Conservation (phyloP, 2,797 vertebrate species). For the Sitta carolinensis region DNA sequence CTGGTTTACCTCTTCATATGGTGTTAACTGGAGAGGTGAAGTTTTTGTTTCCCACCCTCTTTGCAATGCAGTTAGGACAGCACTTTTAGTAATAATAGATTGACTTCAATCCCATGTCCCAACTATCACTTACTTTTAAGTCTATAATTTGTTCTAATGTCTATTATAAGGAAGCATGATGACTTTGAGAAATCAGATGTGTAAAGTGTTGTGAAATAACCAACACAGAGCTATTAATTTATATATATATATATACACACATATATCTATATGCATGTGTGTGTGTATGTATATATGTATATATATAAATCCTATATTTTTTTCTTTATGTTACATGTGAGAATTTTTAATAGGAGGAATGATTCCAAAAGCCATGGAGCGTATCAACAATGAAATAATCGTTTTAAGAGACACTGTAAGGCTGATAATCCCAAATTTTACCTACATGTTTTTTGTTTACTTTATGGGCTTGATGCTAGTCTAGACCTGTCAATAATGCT, state of each 20-base stretch:
- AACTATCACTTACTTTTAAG: neutral
- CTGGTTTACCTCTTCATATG: neutral
- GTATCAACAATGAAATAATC: neutral
- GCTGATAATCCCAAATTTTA: constrained; percentile 6
- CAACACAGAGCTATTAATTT: neutral
- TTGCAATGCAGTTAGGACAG: neutral
- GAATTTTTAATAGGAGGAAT: constrained; percentile 6
- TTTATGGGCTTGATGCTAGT: constrained; percentile 25
- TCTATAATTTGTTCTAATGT: constrained; percentile 26
- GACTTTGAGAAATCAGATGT: constrained; percentile 14
- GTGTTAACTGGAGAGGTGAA: neutral
- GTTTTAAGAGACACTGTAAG: neutral
- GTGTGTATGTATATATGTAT: no score
- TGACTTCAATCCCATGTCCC: neutral
- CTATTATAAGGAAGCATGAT: neutral
- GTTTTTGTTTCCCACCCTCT: neutral
- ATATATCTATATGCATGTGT: no score
- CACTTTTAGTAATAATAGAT: neutral
- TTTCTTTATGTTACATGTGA: neutral
- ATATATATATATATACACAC: neutral
- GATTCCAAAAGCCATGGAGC: neutral
- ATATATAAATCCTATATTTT: neutral
- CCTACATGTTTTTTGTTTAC: constrained; percentile 20
- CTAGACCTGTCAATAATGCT: constrained; percentile 34
- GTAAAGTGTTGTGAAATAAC: constrained; percentile 2